A percentile compares a stretch with the other conserved stretches of the same genome.
These are phyloP conservation scores for Diadegma fenestrale DNA, from an alignment of 2,888 invertebrate species.

Conservation along the genomic window DNA sequence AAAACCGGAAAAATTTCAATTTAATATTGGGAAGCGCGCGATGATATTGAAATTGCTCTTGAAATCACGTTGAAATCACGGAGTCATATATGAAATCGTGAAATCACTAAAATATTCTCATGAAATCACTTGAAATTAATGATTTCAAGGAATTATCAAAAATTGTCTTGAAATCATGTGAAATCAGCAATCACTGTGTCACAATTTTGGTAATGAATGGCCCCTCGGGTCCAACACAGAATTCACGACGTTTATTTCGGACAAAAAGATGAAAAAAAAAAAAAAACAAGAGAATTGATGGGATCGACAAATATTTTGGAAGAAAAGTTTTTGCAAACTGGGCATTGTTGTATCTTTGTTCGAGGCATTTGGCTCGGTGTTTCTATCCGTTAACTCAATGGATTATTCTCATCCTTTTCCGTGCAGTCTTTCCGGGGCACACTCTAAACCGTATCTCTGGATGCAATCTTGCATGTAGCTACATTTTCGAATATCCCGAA, in stretches of 20 bases:
- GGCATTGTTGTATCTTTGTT: slow-evolving; percentile 55
- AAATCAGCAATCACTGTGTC: too few species aligned
- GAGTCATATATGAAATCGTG: too few species aligned
- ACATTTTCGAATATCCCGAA: slow-evolving; percentile 61
- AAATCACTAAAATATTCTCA: too few species aligned
- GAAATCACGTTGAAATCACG: too few species aligned
- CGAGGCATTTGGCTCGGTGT: slow-evolving; percentile 53
- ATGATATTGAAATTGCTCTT: too few species aligned
- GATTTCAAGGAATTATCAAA: too few species aligned
- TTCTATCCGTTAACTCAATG: slow-evolving; percentile 44
- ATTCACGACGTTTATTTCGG: not conserved
- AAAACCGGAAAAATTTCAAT: too few species aligned
- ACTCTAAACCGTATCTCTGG: not conserved
- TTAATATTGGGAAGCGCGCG: too few species aligned
- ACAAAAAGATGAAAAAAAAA: slow-evolving; percentile 3
- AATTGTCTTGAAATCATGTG: too few species aligned
- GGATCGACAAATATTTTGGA: slow-evolving; percentile 32
- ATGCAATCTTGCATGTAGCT: slow-evolving; percentile 23
- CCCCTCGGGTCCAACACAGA: too few species aligned
- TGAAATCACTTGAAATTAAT: too few species aligned
- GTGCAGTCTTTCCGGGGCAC: slow-evolving; percentile 24
- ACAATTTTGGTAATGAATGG: too few species aligned
- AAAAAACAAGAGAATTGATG: not conserved
- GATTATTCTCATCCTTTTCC: slow-evolving; percentile 47
- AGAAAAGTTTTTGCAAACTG: slow-evolving; percentile 45